A percentile compares a stretch with the other conserved stretches of the same genome.
phyloP scores from a whole-genome alignment of 1,140 invertebrate species.

The Drosophila aff. region DNA sequence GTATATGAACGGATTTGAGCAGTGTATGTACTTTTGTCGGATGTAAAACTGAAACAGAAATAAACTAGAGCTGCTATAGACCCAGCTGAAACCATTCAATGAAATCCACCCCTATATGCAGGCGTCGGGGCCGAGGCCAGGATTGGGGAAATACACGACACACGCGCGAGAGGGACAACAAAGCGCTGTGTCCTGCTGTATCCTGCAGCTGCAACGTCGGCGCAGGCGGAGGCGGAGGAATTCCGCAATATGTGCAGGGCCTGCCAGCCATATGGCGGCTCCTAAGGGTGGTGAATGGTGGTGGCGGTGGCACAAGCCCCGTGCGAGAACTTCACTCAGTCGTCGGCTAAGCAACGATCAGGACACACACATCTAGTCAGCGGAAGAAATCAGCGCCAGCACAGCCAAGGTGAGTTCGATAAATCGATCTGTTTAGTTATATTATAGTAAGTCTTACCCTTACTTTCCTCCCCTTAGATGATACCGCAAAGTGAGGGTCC shows the following conservation, averaged over 20 bases:
- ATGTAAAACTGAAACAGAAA: constrained; percentile 48
- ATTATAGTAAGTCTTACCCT: neutral
- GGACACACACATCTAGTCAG: constrained; percentile 66
- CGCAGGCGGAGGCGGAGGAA: constrained; percentile 59
- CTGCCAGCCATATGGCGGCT: constrained; percentile 70
- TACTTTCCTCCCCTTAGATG: constrained; percentile 32
- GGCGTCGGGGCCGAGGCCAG: constrained; percentile 7
- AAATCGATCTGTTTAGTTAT: too few relatives aligned
- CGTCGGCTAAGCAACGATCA: constrained; percentile 46
- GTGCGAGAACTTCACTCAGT: constrained; percentile 55
- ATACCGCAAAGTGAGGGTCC: constrained; percentile 50
- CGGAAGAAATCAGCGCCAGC: constrained; percentile 42
- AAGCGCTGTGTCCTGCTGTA: constrained; percentile 28
- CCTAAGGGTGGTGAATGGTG: constrained; percentile 54
- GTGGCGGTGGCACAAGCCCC: constrained; percentile 50
- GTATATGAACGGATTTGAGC: constrained; percentile 30
- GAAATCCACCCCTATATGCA: constrained; percentile 48
- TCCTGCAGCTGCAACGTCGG: constrained; percentile 43
- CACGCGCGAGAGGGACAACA: constrained; percentile 51
- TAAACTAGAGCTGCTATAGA: constrained; percentile 54
- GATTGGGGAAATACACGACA: constrained; percentile 21
- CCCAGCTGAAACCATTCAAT: constrained; percentile 56
- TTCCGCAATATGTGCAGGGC: constrained; percentile 78
- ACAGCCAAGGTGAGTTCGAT: constrained; percentile 10
- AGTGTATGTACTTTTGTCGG: constrained; percentile 44